A percentile compares a stretch with the other conserved stretches of the same genome.
phyloP scores from a whole-genome alignment of 2,888 invertebrate genomes.

The Drosophila ezoana region DNA sequence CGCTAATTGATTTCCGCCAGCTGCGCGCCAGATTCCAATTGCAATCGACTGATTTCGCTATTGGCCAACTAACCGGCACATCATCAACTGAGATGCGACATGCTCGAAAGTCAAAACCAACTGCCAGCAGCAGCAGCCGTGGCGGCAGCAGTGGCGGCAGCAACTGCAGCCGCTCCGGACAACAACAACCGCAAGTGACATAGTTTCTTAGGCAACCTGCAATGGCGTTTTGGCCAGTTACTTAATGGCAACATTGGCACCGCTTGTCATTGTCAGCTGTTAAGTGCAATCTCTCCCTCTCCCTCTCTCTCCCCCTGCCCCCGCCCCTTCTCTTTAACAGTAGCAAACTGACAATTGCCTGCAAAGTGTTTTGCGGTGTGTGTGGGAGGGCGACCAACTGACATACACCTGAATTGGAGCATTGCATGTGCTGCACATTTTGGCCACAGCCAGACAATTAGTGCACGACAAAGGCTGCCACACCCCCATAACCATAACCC shows the following conservation, averaged over 20 bases:
- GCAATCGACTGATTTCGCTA: neutral
- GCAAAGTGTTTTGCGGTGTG: slow-evolving; percentile 75
- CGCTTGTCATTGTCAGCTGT: slow-evolving; percentile 70
- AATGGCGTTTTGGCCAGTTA: slow-evolving; percentile 52
- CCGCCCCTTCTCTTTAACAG: slow-evolving; percentile 36
- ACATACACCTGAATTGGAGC: slow-evolving; percentile 81
- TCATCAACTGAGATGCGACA: slow-evolving; percentile 15
- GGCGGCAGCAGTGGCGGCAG: slow-evolving; percentile 12
- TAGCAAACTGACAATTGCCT: slow-evolving; percentile 74
- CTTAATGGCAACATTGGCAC: slow-evolving; percentile 50
- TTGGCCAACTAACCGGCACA: slow-evolving; percentile 1
- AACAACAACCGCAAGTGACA: slow-evolving; percentile 71
- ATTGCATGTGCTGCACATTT: slow-evolving; percentile 75
- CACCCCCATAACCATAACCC: neutral
- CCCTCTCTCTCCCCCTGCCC: neutral
- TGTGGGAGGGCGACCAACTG: slow-evolving; percentile 69
- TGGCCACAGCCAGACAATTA: slow-evolving; percentile 73
- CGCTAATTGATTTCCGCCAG: slow-evolving; percentile 74
- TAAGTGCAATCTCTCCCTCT: slow-evolving; percentile 32
- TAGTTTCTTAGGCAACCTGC: slow-evolving; percentile 71
- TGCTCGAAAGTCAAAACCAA: slow-evolving; percentile 19
- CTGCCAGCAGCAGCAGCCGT: slow-evolving; percentile 9
- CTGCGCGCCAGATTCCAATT: neutral
- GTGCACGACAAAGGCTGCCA: slow-evolving; percentile 71
- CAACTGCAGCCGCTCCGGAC: slow-evolving; percentile 11